phyloP scores from a whole-genome alignment of 2,113 vertebrate species.

The Vanacampus margaritifer region DNA sequence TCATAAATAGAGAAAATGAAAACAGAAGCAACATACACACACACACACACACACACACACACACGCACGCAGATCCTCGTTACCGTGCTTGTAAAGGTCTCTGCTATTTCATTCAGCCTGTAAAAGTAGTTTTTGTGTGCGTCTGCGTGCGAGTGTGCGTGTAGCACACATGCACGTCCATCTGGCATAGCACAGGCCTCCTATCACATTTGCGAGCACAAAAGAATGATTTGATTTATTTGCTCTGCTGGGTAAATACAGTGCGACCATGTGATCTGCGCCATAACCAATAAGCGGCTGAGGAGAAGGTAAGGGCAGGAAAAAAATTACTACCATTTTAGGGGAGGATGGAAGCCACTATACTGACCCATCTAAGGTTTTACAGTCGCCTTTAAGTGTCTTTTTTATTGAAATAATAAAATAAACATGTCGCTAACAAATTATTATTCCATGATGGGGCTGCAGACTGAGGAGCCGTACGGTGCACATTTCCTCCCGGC shows the following conservation, averaged over 20 bases:
- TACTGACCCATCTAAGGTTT: slow-evolving; percentile 66
- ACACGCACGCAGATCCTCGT: slow-evolving; percentile 24
- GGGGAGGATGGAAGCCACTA: slow-evolving; percentile 68
- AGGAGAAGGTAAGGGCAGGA: slow-evolving; percentile 56
- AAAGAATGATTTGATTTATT: slow-evolving; percentile 62
- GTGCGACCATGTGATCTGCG: slow-evolving; percentile 59
- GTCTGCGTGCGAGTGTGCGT: not conserved
- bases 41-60: not conserved
- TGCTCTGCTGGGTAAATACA: slow-evolving; percentile 50
- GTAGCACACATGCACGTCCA: slow-evolving; percentile 10
- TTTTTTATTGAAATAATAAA: slow-evolving; percentile 74
- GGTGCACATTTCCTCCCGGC: slow-evolving; percentile 66
- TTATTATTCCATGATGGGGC: slow-evolving; percentile 73
- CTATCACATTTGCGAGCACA: slow-evolving; percentile 50
- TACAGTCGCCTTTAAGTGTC: slow-evolving; percentile 68
- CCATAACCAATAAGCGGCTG: slow-evolving; percentile 59
- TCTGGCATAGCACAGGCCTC: slow-evolving; percentile 30
- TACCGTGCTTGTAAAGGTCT: slow-evolving; percentile 39
- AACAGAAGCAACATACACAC: not conserved
- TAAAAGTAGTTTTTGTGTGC: slow-evolving; percentile 6
- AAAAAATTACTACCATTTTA: slow-evolving; percentile 70
- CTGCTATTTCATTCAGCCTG: slow-evolving; percentile 14
- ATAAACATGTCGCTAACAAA: slow-evolving; percentile 74
- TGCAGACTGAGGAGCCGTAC: slow-evolving; percentile 66
- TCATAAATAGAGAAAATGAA: not conserved